These are phyloP conservation scores for Ascaphus truei DNA, from an alignment of 2,113 vertebrate species.

Conservation along the genomic window DNA sequence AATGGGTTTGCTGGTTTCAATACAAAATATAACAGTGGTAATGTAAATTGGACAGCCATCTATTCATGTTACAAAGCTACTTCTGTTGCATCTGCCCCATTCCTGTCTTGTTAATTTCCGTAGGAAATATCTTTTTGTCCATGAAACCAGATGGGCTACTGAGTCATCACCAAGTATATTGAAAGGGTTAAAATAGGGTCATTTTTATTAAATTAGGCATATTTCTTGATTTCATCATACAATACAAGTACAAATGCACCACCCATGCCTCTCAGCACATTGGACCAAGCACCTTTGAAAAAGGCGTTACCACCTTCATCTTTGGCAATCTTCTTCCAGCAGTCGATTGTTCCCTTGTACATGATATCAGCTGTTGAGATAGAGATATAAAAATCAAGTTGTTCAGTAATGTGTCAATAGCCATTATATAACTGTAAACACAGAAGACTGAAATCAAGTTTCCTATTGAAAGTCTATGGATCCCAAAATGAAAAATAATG, in stretches of 20 bases:
- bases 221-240: conserved; percentile 98
- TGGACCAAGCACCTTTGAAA: conserved; percentile 98
- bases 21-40: conserved; percentile 60
- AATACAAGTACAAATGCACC: conserved; percentile 96
- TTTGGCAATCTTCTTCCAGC: conserved; percentile 94
- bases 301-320: conserved; percentile 90
- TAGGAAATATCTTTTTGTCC: conserved; percentile 66
- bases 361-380: conserved; percentile 90
- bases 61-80: conserved; percentile 33
- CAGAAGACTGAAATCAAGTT: neutral
- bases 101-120: conserved; percentile 53
- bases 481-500: too few relatives aligned
- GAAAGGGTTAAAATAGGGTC: conserved; percentile 52
- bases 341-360: conserved; percentile 95
- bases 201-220: conserved; percentile 62
- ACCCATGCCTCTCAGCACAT: conserved; percentile 95
- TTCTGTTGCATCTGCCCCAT: conserved; percentile 42
- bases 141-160: conserved; percentile 54
- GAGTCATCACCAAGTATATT: conserved; percentile 61
- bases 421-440: too few relatives aligned
- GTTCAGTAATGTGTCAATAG: too few relatives aligned
- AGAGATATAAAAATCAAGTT: conserved; percentile 43
- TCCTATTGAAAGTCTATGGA: too few relatives aligned
- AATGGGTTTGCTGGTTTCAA: conserved; percentile 40
- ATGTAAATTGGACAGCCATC: conserved; percentile 41